These are phyloP conservation scores for Drosophila koepferae DNA, from an alignment of 2,888 invertebrate species.

Conservation along the genomic window DNA sequence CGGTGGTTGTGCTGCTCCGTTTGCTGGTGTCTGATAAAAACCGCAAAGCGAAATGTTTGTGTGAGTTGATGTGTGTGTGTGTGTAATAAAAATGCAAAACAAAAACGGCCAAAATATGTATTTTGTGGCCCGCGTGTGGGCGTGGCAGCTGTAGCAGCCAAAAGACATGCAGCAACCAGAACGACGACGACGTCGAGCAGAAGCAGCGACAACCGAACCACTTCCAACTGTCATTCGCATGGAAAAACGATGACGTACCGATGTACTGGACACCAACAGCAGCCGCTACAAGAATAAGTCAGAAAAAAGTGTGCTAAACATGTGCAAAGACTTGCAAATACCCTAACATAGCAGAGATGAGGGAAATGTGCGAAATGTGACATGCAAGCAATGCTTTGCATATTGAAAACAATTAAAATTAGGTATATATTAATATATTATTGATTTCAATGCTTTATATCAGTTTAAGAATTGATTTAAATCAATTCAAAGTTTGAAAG, in stretches of 20 bases:
- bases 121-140: slow-evolving; percentile 54
- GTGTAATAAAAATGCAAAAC: slow-evolving; percentile 76
- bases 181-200: slow-evolving; percentile 23
- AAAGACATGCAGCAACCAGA: slow-evolving; percentile 43
- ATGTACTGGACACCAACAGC: slow-evolving; percentile 40
- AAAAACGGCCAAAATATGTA: slow-evolving; percentile 76
- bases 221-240: slow-evolving; percentile 77
- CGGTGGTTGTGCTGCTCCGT: slow-evolving; percentile 18
- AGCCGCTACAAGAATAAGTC: slow-evolving; percentile 32
- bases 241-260: slow-evolving; percentile 70
- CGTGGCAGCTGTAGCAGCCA: slow-evolving; percentile 48
- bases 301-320: neutral
- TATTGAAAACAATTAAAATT: too few relatives aligned
- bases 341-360: neutral
- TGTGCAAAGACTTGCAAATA: neutral
- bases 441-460: too few relatives aligned
- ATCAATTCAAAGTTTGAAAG: too few relatives aligned
- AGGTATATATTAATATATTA: too few relatives aligned
- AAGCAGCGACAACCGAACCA: slow-evolving; percentile 55
- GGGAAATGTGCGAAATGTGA: neutral
- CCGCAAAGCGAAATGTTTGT: slow-evolving; percentile 70
- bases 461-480: too few relatives aligned
- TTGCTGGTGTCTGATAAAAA: slow-evolving; percentile 73
- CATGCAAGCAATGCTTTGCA: too few relatives aligned
- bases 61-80: slow-evolving; percentile 20